Evolutionary conservation across 2,888 invertebrate species (phyloP), one percentile per base, ranked within the genome.

Genomic region (Polydrusus cervinus): DNA sequence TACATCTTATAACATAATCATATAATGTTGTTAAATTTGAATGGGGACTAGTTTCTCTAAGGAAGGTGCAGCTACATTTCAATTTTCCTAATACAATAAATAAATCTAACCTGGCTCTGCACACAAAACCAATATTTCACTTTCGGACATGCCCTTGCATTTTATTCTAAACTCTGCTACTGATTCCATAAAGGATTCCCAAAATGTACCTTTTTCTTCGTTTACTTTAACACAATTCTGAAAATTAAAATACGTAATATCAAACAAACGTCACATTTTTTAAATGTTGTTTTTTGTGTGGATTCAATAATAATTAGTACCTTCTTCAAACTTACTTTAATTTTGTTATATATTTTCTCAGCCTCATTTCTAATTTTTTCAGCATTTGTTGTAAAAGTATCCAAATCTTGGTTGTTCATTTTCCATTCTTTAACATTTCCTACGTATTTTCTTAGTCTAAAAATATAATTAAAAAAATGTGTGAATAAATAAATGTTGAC

Each of bases 391-490:
- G 90, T 89, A 85, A 95, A 95, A 20, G 87, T 85, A 0, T 90
- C 87, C 65, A 91, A 90, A 77, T 93, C 92, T 40, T 90, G 90
- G 0, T 88, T 88, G 3, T 85, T 87, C 75, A 92, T 88, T 79
- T 92, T 92, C 95, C 95, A 95, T 14, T 92, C 90, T 6, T 91
- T 89, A 1, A 92, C 87, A 86, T 95, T 95, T 8, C 96, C 96
- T 45, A 95, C 92, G 85, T 96, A 96, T 55, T 92, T 90, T 14
- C 93, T 89, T 86, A 95, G 88, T 75, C 94, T 79, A 67, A 13
- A 51, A 14, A 34, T 34, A 1, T 6, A 10, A 3, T 25, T 34
- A 34, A 7, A 34, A 34, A 34, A 34, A 34, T 30, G 30, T 30
- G 30, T 30, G 7, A 30, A 30, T 30, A 30, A 30, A 30, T 30